phyloP scores from a whole-genome alignment of 2,888 invertebrate genomes.

The Dascillus cervinus region DNA sequence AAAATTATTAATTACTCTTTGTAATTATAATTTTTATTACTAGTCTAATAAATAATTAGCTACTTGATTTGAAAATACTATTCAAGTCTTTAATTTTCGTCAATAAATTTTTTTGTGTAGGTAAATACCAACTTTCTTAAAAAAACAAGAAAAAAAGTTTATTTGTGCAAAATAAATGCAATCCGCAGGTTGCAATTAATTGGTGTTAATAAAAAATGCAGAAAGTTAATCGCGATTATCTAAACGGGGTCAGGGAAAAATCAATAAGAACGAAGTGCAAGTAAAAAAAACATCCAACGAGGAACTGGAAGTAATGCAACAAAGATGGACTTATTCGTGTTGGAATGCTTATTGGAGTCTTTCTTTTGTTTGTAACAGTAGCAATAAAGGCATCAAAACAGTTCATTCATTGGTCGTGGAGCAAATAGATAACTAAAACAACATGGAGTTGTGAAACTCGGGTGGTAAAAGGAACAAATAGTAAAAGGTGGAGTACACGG shows the following conservation, averaged over 20 bases:
- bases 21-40: too few relatives aligned
- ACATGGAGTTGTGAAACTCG: conserved; percentile 34
- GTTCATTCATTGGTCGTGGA: conserved; percentile 37
- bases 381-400: conserved; percentile 39
- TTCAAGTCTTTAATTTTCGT: too few relatives aligned
- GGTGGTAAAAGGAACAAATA: conserved; percentile 29
- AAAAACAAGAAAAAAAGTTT: too few relatives aligned
- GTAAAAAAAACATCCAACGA: conserved; percentile 25
- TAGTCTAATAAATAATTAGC: too few relatives aligned
- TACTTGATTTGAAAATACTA: too few relatives aligned
- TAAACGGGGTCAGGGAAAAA: conserved; percentile 17
- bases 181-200: neutral
- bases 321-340: conserved; percentile 30
- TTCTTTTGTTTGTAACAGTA: conserved; percentile 37
- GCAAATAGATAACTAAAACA: conserved; percentile 36
- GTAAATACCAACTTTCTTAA: too few relatives aligned
- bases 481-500: conserved; percentile 14
- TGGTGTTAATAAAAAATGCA: neutral
- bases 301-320: conserved; percentile 23
- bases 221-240: conserved; percentile 8
- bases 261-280: conserved; percentile 20
- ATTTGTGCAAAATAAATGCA: too few relatives aligned
- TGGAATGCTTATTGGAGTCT: conserved; percentile 34
- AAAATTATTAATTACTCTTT: too few relatives aligned
- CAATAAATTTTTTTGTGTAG: too few relatives aligned